phyloP scores from a whole-genome alignment of 2,888 invertebrate genomes.

The Amblyjoppa proteus region DNA sequence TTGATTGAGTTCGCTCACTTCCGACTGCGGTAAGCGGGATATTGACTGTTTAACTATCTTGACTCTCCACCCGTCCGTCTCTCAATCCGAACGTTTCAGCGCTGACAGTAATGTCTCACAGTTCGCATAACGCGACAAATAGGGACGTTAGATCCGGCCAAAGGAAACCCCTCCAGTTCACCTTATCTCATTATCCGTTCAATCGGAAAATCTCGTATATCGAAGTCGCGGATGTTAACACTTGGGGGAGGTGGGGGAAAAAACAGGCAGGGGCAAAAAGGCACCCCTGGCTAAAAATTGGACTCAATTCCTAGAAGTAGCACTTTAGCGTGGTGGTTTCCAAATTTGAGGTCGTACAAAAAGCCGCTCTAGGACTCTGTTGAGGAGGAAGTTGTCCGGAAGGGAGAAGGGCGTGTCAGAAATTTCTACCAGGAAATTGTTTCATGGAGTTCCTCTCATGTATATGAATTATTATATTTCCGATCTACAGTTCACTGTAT shows the following conservation, averaged over 20 bases:
- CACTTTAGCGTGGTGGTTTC: no score
- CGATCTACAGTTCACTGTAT: neutral
- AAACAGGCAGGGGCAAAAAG: no score
- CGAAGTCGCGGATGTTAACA: neutral
- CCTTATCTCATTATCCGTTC: neutral
- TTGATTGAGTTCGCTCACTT: slow-evolving; percentile 26
- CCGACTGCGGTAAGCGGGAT: neutral
- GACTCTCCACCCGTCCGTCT: neutral
- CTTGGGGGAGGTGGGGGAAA: neutral
- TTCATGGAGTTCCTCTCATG: neutral
- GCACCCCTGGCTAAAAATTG: no score
- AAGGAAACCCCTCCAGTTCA: slow-evolving; percentile 2
- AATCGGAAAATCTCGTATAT: neutral
- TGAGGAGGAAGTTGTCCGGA: neutral
- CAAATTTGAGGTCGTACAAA: no score
- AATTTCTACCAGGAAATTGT: neutral
- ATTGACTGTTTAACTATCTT: slow-evolving; percentile 6
- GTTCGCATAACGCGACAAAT: neutral
- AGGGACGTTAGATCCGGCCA: neutral
- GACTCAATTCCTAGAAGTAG: no score
- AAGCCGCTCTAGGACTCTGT: neutral
- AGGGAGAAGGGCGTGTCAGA: neutral
- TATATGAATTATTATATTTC: neutral
- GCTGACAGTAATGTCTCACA: neutral
- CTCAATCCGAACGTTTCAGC: neutral